Evolutionary conservation across 2,113 vertebrate species (phyloP).

Genomic region (Gallinago paraguaiae): DNA sequence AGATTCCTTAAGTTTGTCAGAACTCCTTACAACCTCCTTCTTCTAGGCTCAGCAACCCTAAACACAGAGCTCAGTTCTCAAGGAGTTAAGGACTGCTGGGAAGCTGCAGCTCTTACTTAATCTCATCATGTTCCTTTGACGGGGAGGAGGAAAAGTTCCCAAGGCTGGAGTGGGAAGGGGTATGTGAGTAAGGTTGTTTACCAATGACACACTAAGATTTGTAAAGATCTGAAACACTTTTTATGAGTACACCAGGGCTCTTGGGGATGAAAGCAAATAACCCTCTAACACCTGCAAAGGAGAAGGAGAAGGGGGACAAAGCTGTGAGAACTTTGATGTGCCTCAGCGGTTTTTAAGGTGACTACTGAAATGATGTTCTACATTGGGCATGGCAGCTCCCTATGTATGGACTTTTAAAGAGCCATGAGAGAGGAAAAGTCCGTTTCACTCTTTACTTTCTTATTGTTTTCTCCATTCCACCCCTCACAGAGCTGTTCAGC

Average conservation of each 20-base stretch:
- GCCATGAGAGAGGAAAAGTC: neutral
- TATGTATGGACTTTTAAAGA: neutral
- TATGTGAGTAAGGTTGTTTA: neutral
- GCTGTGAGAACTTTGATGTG: neutral
- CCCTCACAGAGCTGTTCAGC: neutral
- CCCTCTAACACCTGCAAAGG: neutral
- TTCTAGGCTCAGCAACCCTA: neutral
- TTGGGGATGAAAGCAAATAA: neutral
- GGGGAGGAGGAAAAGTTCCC: neutral
- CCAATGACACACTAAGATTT: neutral
- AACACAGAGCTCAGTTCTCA: neutral
- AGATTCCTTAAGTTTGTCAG: neutral
- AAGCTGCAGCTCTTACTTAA: conserved; percentile 6
- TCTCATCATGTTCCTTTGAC: neutral
- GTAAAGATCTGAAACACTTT: neutral
- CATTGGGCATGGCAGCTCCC: neutral
- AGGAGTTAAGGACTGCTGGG: neutral
- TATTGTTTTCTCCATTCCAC: neutral
- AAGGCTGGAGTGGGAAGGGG: neutral
- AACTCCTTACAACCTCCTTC: neutral
- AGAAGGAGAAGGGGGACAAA: neutral
- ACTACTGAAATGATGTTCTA: neutral
- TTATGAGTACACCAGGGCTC: neutral
- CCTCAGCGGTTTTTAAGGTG: neutral
- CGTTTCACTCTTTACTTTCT: neutral